Percentiles rank a stretch among this genome's conserved stretches.
phyloP scores from a whole-genome alignment of 2,888 invertebrate species.

The Meteorus colon region DNA sequence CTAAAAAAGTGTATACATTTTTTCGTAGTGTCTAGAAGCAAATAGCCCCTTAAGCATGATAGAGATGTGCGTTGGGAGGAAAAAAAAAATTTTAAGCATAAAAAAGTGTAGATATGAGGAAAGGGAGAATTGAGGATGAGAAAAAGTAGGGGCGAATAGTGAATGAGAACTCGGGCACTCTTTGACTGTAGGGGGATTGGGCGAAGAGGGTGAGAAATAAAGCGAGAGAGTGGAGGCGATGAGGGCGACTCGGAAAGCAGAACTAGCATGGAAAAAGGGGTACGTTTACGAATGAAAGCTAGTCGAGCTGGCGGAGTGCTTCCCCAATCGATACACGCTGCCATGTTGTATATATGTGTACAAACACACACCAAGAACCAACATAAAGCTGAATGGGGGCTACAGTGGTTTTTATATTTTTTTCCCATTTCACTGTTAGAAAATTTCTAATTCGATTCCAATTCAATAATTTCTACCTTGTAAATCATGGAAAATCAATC shows the following conservation, averaged over 20 bases:
- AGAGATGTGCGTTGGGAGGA: constrained; percentile 47
- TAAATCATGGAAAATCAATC: not conserved
- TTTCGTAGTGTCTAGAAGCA: no score
- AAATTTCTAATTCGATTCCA: no score
- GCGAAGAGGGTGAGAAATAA: constrained; percentile 45
- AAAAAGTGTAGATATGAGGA: constrained; percentile 54
- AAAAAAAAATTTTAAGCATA: constrained; percentile 53
- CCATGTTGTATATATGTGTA: not conserved
- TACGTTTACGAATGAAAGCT: constrained; percentile 67
- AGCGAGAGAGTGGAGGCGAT: constrained; percentile 39
- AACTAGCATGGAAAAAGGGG: constrained; percentile 48
- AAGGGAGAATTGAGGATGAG: constrained; percentile 44
- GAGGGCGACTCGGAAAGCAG: constrained; percentile 31
- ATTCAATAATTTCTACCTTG: not conserved
- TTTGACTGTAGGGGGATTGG: constrained; percentile 2
- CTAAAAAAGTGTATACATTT: no score
- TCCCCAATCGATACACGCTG: constrained; percentile 69
- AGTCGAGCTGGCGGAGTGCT: constrained; percentile 69
- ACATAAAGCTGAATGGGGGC: not conserved
- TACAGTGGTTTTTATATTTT: no score
- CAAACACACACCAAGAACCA: not conserved
- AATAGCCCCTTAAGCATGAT: constrained; percentile 12
- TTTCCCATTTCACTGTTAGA: no score
- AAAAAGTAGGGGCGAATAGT: constrained; percentile 60
- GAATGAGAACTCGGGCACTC: constrained; percentile 62